Percentiles rank a stretch among this genome's conserved stretches.
These are phyloP conservation scores for Heterocephalus glaber DNA, from an alignment of 2,113 vertebrate species.

Conservation along the genomic window DNA sequence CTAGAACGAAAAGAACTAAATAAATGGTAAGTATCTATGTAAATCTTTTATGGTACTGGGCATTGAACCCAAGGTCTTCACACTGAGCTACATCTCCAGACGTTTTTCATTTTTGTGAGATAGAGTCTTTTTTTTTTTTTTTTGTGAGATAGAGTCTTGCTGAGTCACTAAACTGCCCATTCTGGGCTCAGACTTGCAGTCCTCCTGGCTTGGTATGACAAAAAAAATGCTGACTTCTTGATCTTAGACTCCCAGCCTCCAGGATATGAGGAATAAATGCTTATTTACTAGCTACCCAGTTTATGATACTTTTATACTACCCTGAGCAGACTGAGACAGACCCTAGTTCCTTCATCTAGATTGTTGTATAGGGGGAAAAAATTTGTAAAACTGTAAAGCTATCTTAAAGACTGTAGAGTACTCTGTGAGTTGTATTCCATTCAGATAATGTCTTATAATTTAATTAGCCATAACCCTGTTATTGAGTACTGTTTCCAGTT, in stretches of 20 bases:
- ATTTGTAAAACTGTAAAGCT: neutral
- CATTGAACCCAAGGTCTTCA: neutral
- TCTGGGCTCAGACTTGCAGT: neutral
- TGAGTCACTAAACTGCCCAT: neutral
- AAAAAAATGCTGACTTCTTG: neutral
- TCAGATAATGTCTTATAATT: neutral
- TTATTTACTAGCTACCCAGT: neutral
- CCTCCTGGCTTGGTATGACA: neutral
- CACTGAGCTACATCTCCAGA: neutral
- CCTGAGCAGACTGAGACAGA: neutral
- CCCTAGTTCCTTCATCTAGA: neutral
- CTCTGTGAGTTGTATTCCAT: neutral
- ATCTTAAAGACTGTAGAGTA: neutral
- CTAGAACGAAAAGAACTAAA: neutral
- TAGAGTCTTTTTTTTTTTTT: neutral
- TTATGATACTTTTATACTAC: neutral
- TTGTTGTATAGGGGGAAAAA: neutral
- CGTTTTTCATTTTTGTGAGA: neutral
- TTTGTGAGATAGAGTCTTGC: neutral
- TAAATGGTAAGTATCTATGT: neutral
- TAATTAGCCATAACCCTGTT: neutral
- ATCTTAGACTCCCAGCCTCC: neutral
- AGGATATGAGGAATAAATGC: neutral
- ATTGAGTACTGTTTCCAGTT: neutral
- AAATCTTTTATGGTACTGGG: neutral